Evolutionary conservation across 1,140 invertebrate species (phyloP), one percentile per base, ranked within the genome.

Genomic region (Melitaea cinxia): DNA sequence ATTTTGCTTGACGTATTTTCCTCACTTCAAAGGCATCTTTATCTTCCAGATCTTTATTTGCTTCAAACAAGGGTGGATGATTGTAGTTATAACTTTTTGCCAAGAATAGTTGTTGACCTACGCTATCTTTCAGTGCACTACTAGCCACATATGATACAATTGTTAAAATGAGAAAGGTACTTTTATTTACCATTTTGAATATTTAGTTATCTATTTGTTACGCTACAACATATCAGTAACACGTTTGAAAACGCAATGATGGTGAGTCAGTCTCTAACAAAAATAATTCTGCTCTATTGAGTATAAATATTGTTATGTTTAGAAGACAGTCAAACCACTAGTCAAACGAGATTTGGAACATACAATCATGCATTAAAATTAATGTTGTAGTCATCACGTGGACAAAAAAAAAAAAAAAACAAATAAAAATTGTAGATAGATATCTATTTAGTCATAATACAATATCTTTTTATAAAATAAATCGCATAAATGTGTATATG

Each of bases 291-390:
- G 55, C 24, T 55, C 70, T 72, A 73, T 69, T n/a, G n/a, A n/a
- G n/a, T n/a, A n/a, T n/a, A n/a, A n/a, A n/a, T n/a, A n/a, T n/a
- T n/a, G n/a, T n/a, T 64, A 75, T 74, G 73, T 75, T 73, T 78
- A 68, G 65, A 75, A 72, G 59, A 69, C 37, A 72, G 70, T 79
- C 60, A 71, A 79, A 80, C 64, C 64, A 85, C 86, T 78, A 70
- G 82, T 86, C 78, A 74, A 82, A 85, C 84, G 65, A 81, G 83
- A 83, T 76, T 78, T 70, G 78, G 68, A 70, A 73, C 67, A 37
- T 56, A 57, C 64, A 67, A 61, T 47, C 6, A 21, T 24, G 21
- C 47, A 52, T 60, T 59, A 60, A 49, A 60, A 39, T 54, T 30
- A 39, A 17, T 62, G 35, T 45, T 53, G 15, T 62, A 62, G 45